Evolutionary conservation across 2,113 vertebrate genomes (phyloP), one percentile per base, ranked within the genome.

Genomic region (Corapipo altera): DNA sequence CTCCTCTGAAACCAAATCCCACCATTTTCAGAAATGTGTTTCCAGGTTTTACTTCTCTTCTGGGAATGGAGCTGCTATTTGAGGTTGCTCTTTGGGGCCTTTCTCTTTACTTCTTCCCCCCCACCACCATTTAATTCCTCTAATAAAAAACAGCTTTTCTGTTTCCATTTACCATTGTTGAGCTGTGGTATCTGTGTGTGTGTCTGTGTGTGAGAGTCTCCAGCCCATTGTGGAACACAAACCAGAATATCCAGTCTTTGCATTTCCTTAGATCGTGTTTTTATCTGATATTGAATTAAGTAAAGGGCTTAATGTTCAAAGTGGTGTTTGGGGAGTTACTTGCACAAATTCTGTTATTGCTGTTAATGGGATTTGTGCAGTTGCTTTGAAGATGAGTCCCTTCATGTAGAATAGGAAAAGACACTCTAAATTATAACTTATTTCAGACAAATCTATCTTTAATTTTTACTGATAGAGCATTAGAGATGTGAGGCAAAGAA

Each of bases 261-360:
- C 59, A 54, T 95, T 91, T 80, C 75, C 74, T 96, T 85, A 85
- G 94, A 93, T 96, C 9, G 0, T 82, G 92, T 27, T 93, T 93
- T 91, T 94, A 96, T 94, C 94, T 90, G 94, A 94, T 96, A 93
- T 58, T 93, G 96, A 94, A 90, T 96, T 96, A 97, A 96, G 87
- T 91, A 96, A 97, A 94, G 88, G 78, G 88, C 91, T 97, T 96
- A 96, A 95, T 66, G 91, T 95, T 97, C 94, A 91, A 97, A 97
- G 96, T 83, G 85, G 85, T 93, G 88, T 93, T 95, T 90, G 78
- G 95, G 94, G 96, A 97, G 81, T 96, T 96, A 85, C 89, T 96
- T 26, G 3, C 85, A 91, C 87, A 59, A 95, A 95, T 93, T 96
- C 88, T 93, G 93, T 94, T 96, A 96, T 59, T 96, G 87, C 91